These are phyloP conservation scores for Poicephalus meyeri DNA, from an alignment of 2,113 vertebrate species.

Conservation along the genomic window DNA sequence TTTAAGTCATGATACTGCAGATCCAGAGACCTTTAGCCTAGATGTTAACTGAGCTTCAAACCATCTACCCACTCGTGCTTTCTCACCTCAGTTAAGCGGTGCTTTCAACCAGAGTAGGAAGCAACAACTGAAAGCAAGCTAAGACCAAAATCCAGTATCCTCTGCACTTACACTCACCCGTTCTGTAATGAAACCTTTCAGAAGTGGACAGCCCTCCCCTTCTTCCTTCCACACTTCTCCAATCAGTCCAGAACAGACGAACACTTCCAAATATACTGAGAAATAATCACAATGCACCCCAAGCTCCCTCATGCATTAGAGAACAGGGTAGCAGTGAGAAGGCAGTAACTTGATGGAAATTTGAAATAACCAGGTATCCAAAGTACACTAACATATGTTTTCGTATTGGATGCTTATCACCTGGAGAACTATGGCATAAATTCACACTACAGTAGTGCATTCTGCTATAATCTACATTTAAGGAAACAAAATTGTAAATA, in stretches of 20 bases:
- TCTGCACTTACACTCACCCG: neutral
- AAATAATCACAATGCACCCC: rapidly evolving
- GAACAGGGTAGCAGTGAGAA: neutral
- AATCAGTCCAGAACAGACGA: neutral
- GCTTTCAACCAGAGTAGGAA: neutral
- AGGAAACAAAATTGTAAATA: neutral
- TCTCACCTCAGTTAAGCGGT: neutral
- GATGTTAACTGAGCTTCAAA: neutral
- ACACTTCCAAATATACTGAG: neutral
- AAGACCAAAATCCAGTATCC: neutral
- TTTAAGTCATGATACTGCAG: neutral
- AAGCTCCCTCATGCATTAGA: neutral
- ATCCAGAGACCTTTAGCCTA: neutral
- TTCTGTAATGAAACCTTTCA: neutral
- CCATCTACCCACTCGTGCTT: neutral
- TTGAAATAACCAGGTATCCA: neutral
- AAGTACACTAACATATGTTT: neutral
- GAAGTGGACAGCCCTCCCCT: neutral
- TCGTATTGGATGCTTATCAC: neutral
- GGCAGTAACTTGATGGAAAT: neutral
- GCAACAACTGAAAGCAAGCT: neutral
- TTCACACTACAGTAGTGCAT: neutral
- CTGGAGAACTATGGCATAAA: neutral
- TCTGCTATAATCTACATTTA: neutral
- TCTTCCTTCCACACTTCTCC: neutral